Evolutionary conservation across 2,888 invertebrate species (phyloP).

Genomic region (Lottia gigantea): DNA sequence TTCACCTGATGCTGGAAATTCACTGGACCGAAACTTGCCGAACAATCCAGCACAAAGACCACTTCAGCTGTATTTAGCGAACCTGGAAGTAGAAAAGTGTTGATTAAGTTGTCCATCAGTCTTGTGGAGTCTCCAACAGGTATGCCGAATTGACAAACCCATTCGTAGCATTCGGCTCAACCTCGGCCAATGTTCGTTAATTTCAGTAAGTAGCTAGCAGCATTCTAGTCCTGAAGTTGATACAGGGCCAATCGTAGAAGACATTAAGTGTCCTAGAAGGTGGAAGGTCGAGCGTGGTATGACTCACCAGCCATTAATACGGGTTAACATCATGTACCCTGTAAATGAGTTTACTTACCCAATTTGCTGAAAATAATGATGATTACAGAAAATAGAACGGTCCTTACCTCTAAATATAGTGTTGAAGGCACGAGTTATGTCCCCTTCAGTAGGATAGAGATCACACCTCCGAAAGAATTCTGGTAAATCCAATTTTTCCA

Average conservation of each 20-base stretch:
- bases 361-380: too few species aligned
- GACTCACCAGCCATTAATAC: too few species aligned
- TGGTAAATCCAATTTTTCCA: conserved; percentile 41
- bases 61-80: conserved; percentile 47
- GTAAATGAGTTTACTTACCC: too few species aligned
- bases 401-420: conserved; percentile 51
- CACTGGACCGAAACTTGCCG: conserved; percentile 39
- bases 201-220: too few species aligned
- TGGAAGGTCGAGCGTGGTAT: too few species aligned
- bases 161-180: too few species aligned
- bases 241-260: too few species aligned
- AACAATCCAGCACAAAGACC: conserved; percentile 49
- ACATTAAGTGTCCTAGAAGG: background rate
- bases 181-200: too few species aligned
- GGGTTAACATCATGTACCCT: too few species aligned
- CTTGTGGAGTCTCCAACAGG: background rate
- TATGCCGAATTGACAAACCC: too few species aligned
- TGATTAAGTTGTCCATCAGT: background rate
- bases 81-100: conserved; percentile 30
- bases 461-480: conserved; percentile 50
- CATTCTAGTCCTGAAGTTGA: too few species aligned
- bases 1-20: conserved; percentile 41
- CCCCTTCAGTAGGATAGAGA: conserved; percentile 52
- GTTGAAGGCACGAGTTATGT: conserved; percentile 48
- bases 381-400: too few species aligned